phyloP scores from a whole-genome alignment of 2,888 invertebrate species.

The Eumerus sabulonum region DNA sequence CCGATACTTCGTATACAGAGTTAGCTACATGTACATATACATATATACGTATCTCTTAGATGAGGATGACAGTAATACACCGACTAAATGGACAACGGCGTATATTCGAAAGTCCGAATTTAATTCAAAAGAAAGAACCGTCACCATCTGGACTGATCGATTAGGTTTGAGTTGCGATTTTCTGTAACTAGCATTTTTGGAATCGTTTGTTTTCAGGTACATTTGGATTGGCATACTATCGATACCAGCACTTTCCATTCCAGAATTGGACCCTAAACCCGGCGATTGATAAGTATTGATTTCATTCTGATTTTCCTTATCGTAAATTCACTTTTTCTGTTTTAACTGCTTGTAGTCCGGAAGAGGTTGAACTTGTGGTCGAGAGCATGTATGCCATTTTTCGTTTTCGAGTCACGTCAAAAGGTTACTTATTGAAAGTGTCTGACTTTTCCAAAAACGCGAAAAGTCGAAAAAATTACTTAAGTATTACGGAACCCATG shows the following conservation, averaged over 20 bases:
- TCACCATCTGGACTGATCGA: constrained; percentile 75
- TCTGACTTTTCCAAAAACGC: constrained; percentile 69
- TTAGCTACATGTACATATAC: too few relatives aligned
- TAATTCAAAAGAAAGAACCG: constrained; percentile 64
- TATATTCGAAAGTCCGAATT: constrained; percentile 70
- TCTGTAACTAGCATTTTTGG: too few relatives aligned
- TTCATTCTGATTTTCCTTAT: neutral
- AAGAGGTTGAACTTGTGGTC: constrained; percentile 72
- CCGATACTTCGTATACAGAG: too few relatives aligned
- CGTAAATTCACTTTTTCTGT: neutral
- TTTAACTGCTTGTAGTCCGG: constrained; percentile 66
- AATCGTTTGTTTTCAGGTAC: constrained; percentile 61
- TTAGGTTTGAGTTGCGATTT: constrained; percentile 69
- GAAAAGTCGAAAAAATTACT: constrained; percentile 66
- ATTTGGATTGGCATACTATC: constrained; percentile 76
- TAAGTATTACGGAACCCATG: constrained; percentile 72
- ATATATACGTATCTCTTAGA: neutral
- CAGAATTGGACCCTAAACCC: constrained; percentile 74
- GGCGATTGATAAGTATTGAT: constrained; percentile 72
- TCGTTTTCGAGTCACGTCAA: constrained; percentile 71
- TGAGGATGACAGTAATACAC: neutral
- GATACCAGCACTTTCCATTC: constrained; percentile 77
- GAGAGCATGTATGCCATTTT: constrained; percentile 73
- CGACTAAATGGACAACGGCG: constrained; percentile 73
- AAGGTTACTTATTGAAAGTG: constrained; percentile 73